Percentiles rank a stretch among this genome's conserved stretches.
Conservation (phyloP, 1,140 invertebrate species). For the Triops longicaudatus region DNA sequence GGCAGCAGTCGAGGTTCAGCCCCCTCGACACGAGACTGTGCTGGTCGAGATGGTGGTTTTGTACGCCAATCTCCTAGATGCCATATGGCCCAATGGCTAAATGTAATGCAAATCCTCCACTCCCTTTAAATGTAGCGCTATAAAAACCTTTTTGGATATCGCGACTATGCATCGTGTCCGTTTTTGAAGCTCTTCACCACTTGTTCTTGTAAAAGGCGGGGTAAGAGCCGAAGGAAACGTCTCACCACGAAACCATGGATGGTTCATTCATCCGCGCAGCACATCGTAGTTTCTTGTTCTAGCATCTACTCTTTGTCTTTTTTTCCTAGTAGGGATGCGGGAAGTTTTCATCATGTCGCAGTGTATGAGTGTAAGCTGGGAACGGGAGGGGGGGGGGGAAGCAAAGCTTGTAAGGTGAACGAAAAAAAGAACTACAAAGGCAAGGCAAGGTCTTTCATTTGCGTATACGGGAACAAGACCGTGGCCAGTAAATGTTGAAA, state of each 20-base stretch:
- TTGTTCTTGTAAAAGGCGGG: background rate
- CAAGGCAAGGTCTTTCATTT: slow-evolving; percentile 7
- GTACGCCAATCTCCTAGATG: background rate
- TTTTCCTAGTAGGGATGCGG: background rate
- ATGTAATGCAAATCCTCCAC: slow-evolving; percentile 15
- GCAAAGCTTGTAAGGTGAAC: background rate
- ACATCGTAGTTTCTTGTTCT: background rate
- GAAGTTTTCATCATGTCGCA: background rate
- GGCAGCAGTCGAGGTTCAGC: background rate
- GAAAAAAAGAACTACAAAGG: background rate
- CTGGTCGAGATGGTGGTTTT: slow-evolving; percentile 4
- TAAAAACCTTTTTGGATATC: background rate
- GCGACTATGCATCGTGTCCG: background rate
- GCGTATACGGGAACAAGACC: slow-evolving; percentile 6
- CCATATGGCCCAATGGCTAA: background rate
- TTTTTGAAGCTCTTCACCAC: background rate
- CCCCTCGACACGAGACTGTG: background rate
- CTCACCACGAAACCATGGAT: background rate
- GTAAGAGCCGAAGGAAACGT: background rate
- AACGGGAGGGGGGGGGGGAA: background rate
- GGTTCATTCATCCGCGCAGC: slow-evolving; percentile 1
- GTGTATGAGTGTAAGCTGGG: background rate
- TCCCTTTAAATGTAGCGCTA: background rate
- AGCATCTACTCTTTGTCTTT: background rate
- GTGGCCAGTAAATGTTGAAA: background rate